Conservation (phyloP, 30 jellyfish, hydroid and myxozoan genomes). For the Morbakka virulenta region DNA sequence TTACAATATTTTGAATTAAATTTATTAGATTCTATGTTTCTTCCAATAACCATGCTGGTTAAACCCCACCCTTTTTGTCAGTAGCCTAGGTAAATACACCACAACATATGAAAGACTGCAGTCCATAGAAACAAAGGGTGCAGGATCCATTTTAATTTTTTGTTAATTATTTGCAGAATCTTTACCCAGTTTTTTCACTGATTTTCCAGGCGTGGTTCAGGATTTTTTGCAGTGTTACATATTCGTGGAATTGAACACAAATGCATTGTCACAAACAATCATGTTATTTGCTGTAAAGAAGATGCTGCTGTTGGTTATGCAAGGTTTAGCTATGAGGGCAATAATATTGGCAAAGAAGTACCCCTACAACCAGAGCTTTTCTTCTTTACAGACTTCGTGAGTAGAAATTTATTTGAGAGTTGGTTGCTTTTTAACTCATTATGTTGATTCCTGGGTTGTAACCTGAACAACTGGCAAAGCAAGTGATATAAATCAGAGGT, state of each 20-base stretch:
- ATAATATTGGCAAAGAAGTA: constrained; percentile 51
- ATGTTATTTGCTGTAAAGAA: constrained; percentile 58
- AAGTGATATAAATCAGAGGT: neutral
- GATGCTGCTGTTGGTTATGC: constrained; percentile 72
- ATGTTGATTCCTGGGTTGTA: neutral
- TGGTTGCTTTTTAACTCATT: neutral
- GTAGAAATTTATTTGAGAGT: neutral
- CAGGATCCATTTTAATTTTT: no score
- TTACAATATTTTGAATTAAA: no score
- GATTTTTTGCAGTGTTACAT: constrained; percentile 63
- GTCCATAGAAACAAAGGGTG: no score
- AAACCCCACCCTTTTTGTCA: no score
- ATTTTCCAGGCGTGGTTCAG: constrained; percentile 84
- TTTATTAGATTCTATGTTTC: no score
- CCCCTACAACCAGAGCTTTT: constrained; percentile 59
- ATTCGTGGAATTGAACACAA: constrained; percentile 41
- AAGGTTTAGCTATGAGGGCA: constrained; percentile 79
- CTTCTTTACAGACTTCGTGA: constrained; percentile 70
- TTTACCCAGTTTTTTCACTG: no score
- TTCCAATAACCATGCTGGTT: no score
- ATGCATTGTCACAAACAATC: constrained; percentile 81
- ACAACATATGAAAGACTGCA: no score
- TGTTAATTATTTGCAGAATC: no score
- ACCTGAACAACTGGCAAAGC: neutral
- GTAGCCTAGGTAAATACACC: no score